Evolutionary conservation across 1,140 invertebrate species (phyloP).

Genomic region (Gonatopus flavifemur): DNA sequence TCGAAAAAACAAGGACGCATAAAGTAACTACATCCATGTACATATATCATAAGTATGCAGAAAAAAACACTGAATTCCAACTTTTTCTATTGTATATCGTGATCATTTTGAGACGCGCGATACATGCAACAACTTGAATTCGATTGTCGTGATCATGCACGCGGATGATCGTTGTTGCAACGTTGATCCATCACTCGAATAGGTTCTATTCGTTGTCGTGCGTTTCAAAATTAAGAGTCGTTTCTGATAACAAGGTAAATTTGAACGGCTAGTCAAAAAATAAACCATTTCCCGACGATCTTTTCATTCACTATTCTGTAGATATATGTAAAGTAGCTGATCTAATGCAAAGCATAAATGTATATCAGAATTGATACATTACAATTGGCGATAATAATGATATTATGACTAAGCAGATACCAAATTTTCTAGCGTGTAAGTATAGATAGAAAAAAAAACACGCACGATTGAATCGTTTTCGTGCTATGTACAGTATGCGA

Average conservation of each 20-base stretch:
- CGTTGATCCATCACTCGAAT: too few species aligned
- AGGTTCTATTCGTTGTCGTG: too few species aligned
- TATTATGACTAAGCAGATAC: constrained; percentile 26
- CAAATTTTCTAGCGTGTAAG: constrained; percentile 19
- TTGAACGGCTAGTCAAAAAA: too few species aligned
- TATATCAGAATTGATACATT: constrained; percentile 53
- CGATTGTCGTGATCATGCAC: neutral
- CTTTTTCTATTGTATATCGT: neutral
- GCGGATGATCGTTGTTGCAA: neutral
- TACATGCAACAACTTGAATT: too few species aligned
- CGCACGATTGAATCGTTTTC: constrained; percentile 12
- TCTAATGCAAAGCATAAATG: constrained; percentile 43
- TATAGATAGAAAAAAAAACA: constrained; percentile 1
- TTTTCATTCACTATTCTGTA: constrained; percentile 52
- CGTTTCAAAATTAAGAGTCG: too few species aligned
- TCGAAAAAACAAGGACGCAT: too few species aligned
- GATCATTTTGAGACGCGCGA: neutral
- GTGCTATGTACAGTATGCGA: constrained; percentile 47
- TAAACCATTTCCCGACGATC: constrained; percentile 31
- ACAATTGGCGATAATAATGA: constrained; percentile 45
- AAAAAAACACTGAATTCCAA: too few species aligned
- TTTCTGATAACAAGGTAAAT: too few species aligned
- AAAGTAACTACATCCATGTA: too few species aligned
- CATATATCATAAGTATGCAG: too few species aligned
- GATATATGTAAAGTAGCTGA: constrained; percentile 57